phyloP scores from a whole-genome alignment of 2,113 vertebrate species.

The Phalacrocorax brasilianus region DNA sequence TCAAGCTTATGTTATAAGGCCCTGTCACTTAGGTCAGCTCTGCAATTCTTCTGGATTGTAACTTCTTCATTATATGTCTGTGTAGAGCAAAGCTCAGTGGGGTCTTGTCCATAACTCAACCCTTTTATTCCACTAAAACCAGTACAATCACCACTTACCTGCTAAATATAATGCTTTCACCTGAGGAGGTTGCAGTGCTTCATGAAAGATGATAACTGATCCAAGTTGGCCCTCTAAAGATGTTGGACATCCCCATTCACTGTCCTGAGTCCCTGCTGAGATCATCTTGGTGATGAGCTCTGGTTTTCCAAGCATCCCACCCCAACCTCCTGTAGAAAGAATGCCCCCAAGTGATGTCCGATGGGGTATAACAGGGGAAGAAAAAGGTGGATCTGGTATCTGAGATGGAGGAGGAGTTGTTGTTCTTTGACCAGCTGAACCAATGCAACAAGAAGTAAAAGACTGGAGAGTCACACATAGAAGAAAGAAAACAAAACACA shows the following conservation, averaged over 20 bases:
- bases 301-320: conserved; percentile 82
- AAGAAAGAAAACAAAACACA: conserved; percentile 11
- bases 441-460: conserved; percentile 94
- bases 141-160: conserved; percentile 71
- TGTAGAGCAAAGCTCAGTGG: not conserved
- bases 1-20: not conserved
- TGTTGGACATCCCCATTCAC: conserved; percentile 97
- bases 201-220: conserved; percentile 89
- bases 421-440: conserved; percentile 95
- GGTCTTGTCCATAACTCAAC: not conserved
- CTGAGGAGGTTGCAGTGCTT: conserved; percentile 86
- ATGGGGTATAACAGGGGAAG: conserved; percentile 77
- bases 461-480: conserved; percentile 71
- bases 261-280: conserved; percentile 96
- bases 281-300: conserved; percentile 92
- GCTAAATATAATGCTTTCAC: conserved; percentile 90
- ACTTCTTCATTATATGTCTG: not conserved
- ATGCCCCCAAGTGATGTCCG: conserved; percentile 89
- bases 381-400: conserved; percentile 93
- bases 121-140: not conserved
- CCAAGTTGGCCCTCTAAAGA: conserved; percentile 95
- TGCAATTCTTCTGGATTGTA: not conserved
- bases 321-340: conserved; percentile 85
- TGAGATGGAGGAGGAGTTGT: conserved; percentile 96
- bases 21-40: not conserved